A percentile compares a stretch with the other conserved stretches of the same genome.
phyloP scores from a whole-genome alignment of 2,888 invertebrate genomes.

The Drosophila mimetica region DNA sequence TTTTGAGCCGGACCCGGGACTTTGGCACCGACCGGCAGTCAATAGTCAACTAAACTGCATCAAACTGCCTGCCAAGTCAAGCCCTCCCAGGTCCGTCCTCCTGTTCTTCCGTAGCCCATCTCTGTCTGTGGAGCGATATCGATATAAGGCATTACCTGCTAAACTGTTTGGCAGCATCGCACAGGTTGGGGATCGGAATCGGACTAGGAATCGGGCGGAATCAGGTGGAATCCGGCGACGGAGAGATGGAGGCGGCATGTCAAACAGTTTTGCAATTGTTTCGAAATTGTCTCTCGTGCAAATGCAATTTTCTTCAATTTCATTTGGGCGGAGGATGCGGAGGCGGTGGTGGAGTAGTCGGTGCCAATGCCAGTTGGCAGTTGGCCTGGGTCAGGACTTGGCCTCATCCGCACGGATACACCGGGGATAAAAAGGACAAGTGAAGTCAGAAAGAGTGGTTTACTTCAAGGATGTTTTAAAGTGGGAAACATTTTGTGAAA shows the following conservation, averaged over 20 bases:
- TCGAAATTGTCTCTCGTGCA: constrained; percentile 79
- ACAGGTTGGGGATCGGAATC: constrained; percentile 15
- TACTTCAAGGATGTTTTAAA: neutral
- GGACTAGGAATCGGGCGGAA: constrained; percentile 9
- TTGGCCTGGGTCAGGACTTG: constrained; percentile 30
- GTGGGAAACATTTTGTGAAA: neutral
- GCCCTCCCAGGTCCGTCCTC: constrained; percentile 20
- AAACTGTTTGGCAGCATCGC: constrained; percentile 79
- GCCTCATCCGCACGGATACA: constrained; percentile 31
- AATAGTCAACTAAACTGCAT: constrained; percentile 75
- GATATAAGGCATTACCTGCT: constrained; percentile 81
- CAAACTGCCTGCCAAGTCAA: constrained; percentile 68
- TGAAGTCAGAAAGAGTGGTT: neutral
- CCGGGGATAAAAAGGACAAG: constrained; percentile 5
- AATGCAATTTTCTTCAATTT: constrained; percentile 81
- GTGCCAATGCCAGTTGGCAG: constrained; percentile 64
- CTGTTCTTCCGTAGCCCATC: constrained; percentile 2
- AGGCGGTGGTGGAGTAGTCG: constrained; percentile 53
- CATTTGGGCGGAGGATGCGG: constrained; percentile 67
- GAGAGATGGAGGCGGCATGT: constrained; percentile 59
- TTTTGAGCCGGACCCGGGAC: constrained; percentile 41
- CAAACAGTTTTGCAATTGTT: constrained; percentile 82
- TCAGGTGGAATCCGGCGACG: constrained; percentile 16
- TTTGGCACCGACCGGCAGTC: constrained; percentile 58
- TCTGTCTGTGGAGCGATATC: constrained; percentile 54